phyloP scores from a whole-genome alignment of 2,888 invertebrate genomes.

The Caenorhabditis parvicauda region DNA sequence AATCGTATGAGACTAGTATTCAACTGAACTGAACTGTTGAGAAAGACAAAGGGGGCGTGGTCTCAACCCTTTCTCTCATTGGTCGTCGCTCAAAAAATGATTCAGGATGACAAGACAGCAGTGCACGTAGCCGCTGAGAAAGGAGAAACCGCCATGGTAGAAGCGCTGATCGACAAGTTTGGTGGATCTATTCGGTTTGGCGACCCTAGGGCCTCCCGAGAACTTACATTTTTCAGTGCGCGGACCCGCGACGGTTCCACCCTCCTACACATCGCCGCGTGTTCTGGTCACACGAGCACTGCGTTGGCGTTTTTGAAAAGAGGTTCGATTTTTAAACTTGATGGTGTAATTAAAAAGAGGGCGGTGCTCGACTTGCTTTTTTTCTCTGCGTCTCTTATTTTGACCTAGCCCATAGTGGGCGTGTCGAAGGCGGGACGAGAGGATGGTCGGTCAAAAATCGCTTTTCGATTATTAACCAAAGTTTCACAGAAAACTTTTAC shows the following conservation, averaged over 20 bases:
- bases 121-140: slow-evolving; percentile 96
- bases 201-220: too few relatives aligned
- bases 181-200: slow-evolving; percentile 74
- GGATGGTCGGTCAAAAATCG: too few relatives aligned
- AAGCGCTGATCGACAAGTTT: slow-evolving; percentile 92
- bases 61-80: slow-evolving; percentile 4
- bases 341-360: too few relatives aligned
- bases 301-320: slow-evolving; percentile 97
- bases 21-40: slow-evolving; percentile 9
- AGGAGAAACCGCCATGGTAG: slow-evolving; percentile 91
- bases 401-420: too few relatives aligned
- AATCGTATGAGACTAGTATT: background rate
- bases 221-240: slow-evolving; percentile 24
- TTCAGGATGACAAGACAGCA: slow-evolving; percentile 81
- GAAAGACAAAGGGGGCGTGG: slow-evolving; percentile 19
- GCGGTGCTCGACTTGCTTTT: too few relatives aligned
- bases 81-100: too few relatives aligned
- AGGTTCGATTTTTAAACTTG: too few relatives aligned
- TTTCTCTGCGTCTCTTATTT: too few relatives aligned
- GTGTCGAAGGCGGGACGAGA: too few relatives aligned
- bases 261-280: slow-evolving; percentile 94
- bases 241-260: slow-evolving; percentile 82
- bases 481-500: too few relatives aligned
- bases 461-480: too few relatives aligned
- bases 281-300: slow-evolving; percentile 95